Evolutionary conservation across 2,888 invertebrate species (phyloP).

Genomic region (Acanthosoma haemorrhoidale): DNA sequence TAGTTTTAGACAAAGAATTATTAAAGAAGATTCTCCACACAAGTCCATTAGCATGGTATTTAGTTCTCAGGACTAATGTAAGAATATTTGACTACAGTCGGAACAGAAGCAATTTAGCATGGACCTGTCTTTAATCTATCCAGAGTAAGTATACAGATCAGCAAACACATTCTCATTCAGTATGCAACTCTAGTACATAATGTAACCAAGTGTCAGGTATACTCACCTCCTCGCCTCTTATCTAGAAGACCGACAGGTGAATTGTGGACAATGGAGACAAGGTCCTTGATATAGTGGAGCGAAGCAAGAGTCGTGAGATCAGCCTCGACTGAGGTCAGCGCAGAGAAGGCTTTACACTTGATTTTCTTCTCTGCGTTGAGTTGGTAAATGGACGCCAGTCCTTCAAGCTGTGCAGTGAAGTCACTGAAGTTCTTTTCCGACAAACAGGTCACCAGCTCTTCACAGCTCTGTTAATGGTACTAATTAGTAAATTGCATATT

Average conservation of each 20-base stretch:
- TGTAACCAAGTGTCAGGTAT: conserved; percentile 27
- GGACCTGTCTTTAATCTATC: too few species aligned
- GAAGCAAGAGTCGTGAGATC: conserved; percentile 79
- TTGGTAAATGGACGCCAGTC: conserved; percentile 85
- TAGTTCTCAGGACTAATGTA: too few species aligned
- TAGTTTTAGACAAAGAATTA: too few species aligned
- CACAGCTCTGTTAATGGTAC: conserved; percentile 77
- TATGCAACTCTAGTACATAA: background rate
- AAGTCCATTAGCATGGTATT: too few species aligned
- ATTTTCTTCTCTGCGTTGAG: conserved; percentile 89
- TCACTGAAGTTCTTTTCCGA: conserved; percentile 83
- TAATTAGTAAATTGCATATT: too few species aligned
- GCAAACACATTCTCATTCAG: too few species aligned
- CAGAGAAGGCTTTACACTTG: conserved; percentile 88
- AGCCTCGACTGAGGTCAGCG: conserved; percentile 83
- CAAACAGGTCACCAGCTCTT: conserved; percentile 77
- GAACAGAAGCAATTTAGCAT: too few species aligned
- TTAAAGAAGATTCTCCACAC: too few species aligned
- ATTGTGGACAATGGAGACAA: conserved; percentile 69
- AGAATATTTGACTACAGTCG: too few species aligned
- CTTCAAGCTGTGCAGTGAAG: conserved; percentile 86
- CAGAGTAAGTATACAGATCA: too few species aligned
- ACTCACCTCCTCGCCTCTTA: conserved; percentile 68
- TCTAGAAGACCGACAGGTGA: conserved; percentile 83
- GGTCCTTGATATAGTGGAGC: conserved; percentile 67